A percentile compares a stretch with the other conserved stretches of the same genome.
Conservation (phyloP, 2,888 invertebrate species). For the Lepidocyrtinus sp. region DNA sequence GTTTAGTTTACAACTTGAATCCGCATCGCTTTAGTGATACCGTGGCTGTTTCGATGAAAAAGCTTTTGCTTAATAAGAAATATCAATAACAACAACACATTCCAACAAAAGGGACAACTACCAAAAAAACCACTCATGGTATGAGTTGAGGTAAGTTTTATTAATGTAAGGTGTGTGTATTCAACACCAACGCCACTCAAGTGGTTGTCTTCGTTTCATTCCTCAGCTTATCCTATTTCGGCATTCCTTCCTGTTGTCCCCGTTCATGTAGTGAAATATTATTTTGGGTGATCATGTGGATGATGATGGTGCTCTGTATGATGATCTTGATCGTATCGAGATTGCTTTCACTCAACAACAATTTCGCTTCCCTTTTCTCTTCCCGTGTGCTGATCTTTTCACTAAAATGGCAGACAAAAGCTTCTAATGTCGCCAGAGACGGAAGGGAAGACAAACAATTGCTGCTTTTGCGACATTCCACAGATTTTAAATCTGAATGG, state of each 20-base stretch:
- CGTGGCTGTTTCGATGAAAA: slow-evolving; percentile 7
- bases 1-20: neutral
- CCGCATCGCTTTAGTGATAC: neutral
- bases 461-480: slow-evolving; percentile 6
- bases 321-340: slow-evolving; percentile 56
- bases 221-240: slow-evolving; percentile 49
- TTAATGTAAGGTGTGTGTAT: slow-evolving; percentile 39
- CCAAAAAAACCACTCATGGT: slow-evolving; percentile 14
- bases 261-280: slow-evolving; percentile 50
- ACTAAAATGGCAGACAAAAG: neutral
- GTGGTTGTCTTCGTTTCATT: slow-evolving; percentile 46
- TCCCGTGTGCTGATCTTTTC: slow-evolving; percentile 8
- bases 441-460: neutral
- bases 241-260: slow-evolving; percentile 44
- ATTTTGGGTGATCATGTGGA: slow-evolving; percentile 28
- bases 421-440: neutral
- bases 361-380: slow-evolving; percentile 12
- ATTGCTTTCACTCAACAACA: slow-evolving; percentile 50
- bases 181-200: slow-evolving; percentile 23
- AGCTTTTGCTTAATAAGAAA: slow-evolving; percentile 16
- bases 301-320: slow-evolving; percentile 40
- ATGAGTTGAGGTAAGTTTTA: slow-evolving; percentile 20
- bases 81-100: slow-evolving; percentile 18
- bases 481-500: slow-evolving; percentile 12
- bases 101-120: slow-evolving; percentile 12